Conservation (phyloP, 1,140 invertebrate genomes). For the Arion vulgaris region DNA sequence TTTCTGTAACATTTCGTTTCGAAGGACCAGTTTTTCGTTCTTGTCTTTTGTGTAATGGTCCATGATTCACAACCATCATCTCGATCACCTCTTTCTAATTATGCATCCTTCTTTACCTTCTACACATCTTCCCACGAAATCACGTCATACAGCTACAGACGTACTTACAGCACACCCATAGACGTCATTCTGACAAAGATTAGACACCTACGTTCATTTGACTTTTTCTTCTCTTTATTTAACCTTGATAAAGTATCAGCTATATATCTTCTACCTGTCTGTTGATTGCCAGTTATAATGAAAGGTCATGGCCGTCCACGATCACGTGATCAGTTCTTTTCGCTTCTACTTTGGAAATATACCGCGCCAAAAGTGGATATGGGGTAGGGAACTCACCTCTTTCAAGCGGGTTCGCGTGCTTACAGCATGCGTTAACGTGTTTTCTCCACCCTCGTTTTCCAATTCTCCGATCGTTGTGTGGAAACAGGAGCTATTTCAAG, state of each 20-base stretch:
- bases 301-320: background rate
- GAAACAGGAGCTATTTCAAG: background rate
- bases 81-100: no score
- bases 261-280: background rate
- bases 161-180: background rate
- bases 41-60: no score
- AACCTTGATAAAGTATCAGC: background rate
- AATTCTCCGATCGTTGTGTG: background rate
- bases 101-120: no score
- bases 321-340: background rate
- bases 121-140: background rate
- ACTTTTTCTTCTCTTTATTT: background rate
- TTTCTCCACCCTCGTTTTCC: background rate
- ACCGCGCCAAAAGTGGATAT: constrained; percentile 6
- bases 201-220: background rate
- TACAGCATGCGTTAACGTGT: background rate
- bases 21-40: no score
- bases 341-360: background rate
- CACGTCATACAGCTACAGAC: background rate
- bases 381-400: background rate
- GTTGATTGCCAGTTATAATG: constrained; percentile 1
- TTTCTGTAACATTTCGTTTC: no score
- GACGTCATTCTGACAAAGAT: background rate
- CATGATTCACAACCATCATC: no score
- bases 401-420: background rate